Conservation (phyloP, 2,888 invertebrate species). For the Herminia tarsipennalis region DNA sequence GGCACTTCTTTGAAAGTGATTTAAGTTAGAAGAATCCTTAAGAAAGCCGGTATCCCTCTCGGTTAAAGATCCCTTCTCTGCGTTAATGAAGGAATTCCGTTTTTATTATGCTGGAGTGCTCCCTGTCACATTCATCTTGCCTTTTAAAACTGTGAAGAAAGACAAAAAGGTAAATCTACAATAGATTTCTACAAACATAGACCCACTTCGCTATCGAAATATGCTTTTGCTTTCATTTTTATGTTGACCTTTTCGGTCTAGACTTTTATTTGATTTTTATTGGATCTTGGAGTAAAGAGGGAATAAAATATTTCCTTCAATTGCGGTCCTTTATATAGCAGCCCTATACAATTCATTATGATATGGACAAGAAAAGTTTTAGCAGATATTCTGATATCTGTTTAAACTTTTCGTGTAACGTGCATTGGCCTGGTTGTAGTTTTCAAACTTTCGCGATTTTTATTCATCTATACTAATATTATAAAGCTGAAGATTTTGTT, state of each 20-base stretch:
- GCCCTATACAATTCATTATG: no score
- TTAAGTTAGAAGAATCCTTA: constrained; percentile 53
- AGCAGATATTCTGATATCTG: no score
- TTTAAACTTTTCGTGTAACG: no score
- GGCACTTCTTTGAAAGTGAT: constrained; percentile 52
- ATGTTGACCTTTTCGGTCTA: neutral
- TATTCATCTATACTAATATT: no score
- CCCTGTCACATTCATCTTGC: constrained; percentile 64
- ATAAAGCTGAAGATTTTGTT: no score
- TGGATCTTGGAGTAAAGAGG: neutral
- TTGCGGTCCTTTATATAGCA: no score
- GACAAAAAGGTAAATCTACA: constrained; percentile 45
- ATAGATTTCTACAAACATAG: constrained; percentile 28
- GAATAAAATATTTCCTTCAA: neutral
- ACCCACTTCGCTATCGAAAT: constrained; percentile 14
- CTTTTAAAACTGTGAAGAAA: constrained; percentile 43
- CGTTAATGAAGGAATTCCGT: constrained; percentile 73
- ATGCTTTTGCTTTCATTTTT: neutral
- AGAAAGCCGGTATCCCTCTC: constrained; percentile 44
- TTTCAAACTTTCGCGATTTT: no score
- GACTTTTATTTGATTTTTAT: constrained; percentile 3
- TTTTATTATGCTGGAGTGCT: constrained; percentile 64
- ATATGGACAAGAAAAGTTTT: no score
- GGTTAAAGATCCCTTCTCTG: constrained; percentile 42
- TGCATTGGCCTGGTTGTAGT: no score